These are phyloP conservation scores for Xestia ashworthii DNA, from an alignment of 2,888 invertebrate species.

Conservation along the genomic window DNA sequence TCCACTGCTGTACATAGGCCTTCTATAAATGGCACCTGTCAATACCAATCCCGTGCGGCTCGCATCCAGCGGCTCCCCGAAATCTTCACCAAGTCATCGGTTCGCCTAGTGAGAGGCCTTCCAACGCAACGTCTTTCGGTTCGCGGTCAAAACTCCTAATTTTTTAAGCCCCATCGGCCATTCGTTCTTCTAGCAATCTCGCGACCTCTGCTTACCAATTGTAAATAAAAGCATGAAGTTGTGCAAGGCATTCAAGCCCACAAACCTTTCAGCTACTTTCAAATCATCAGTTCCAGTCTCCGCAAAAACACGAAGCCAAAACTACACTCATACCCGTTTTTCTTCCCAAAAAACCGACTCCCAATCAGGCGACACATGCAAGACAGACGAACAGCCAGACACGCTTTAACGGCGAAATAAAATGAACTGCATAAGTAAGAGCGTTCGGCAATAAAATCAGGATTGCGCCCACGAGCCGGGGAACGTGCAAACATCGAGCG, in stretches of 20 bases:
- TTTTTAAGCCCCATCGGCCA: too few relatives aligned
- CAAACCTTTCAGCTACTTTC: not conserved
- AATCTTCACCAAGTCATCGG: too few relatives aligned
- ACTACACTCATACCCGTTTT: not conserved
- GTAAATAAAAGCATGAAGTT: not conserved
- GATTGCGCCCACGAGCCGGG: slow-evolving; percentile 84
- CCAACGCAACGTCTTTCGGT: too few relatives aligned
- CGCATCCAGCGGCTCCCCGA: too few relatives aligned
- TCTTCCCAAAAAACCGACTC: slow-evolving; percentile 7
- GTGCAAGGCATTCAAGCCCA: not conserved
- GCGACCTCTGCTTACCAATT: too few relatives aligned
- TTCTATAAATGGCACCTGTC: too few relatives aligned
- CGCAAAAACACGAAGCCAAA: not conserved
- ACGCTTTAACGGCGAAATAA: slow-evolving; percentile 72
- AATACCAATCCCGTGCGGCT: too few relatives aligned
- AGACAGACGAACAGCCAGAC: slow-evolving; percentile 48
- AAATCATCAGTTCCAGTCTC: not conserved
- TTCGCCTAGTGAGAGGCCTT: too few relatives aligned
- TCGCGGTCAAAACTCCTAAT: too few relatives aligned
- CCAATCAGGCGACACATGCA: slow-evolving; percentile 47
- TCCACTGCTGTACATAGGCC: too few relatives aligned
- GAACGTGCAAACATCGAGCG: slow-evolving; percentile 82
- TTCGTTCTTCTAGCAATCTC: too few relatives aligned
- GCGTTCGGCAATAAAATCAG: slow-evolving; percentile 79
- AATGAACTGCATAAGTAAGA: slow-evolving; percentile 81